Evolutionary conservation across 2,113 vertebrate genomes (phyloP).

Genomic region (Cynopterus brachyotis): DNA sequence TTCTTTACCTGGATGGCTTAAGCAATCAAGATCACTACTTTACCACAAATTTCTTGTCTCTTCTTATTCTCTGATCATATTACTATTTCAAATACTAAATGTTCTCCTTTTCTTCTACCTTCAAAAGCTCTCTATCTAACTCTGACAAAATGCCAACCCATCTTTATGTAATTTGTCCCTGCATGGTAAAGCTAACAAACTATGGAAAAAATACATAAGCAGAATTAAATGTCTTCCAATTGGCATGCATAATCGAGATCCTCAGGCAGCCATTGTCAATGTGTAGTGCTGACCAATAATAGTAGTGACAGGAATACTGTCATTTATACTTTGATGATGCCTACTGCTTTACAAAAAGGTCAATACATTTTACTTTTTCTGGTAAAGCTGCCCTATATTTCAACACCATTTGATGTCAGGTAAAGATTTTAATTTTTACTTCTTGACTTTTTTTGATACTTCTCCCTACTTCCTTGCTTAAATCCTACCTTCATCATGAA

Average conservation of each 20-base stretch:
- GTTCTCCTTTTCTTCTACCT: neutral
- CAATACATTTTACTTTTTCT: neutral
- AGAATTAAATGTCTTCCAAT: neutral
- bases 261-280: neutral
- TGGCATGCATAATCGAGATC: neutral
- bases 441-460: neutral
- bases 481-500: neutral
- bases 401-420: neutral
- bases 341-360: neutral
- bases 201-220: neutral
- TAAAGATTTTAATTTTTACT: neutral
- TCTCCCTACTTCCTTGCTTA: neutral
- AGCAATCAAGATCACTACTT: neutral
- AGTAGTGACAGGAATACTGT: neutral
- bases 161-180: neutral
- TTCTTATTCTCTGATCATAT: neutral
- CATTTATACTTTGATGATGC: neutral
- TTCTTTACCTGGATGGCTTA: neutral
- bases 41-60: neutral
- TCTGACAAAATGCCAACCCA: neutral
- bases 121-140: neutral
- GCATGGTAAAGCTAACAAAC: neutral
- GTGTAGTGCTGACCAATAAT: neutral
- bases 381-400: neutral
- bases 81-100: neutral